These are phyloP conservation scores for Macrophya annulata DNA, from an alignment of 2,888 invertebrate genomes.

Conservation along the genomic window DNA sequence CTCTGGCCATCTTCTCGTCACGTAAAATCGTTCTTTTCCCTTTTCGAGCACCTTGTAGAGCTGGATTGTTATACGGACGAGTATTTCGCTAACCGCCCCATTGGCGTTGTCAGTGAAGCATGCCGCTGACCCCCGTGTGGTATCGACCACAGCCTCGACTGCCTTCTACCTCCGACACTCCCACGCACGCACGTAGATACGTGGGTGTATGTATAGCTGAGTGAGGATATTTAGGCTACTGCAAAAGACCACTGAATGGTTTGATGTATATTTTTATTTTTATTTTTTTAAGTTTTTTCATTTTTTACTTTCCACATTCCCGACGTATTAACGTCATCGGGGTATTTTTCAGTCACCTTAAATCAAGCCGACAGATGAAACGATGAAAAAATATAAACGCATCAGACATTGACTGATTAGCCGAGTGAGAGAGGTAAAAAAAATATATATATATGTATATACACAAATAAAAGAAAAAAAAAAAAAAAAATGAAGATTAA, in stretches of 20 bases:
- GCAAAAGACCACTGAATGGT: conserved; percentile 35
- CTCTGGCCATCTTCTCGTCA: conserved; percentile 40
- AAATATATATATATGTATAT: too few relatives aligned
- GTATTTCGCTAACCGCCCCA: conserved; percentile 71
- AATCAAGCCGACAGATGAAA: conserved; percentile 16
- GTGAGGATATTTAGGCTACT: conserved; percentile 40
- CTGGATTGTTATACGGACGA: conserved; percentile 66
- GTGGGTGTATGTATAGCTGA: not conserved
- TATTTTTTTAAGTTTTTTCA: not conserved
- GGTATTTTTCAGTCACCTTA: not conserved
- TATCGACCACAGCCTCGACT: conserved; percentile 67
- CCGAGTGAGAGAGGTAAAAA: not conserved
- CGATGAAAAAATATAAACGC: not conserved
- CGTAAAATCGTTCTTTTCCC: conserved; percentile 24
- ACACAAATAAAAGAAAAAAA: not conserved
- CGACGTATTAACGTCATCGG: not conserved
- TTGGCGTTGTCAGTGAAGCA: conserved; percentile 72
- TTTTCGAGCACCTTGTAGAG: conserved; percentile 54
- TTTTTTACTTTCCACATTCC: not conserved
- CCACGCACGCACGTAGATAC: conserved; percentile 12
- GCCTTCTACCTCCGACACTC: conserved; percentile 61
- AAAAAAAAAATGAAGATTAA: not conserved
- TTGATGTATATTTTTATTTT: conserved; percentile 14
- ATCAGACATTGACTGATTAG: conserved; percentile 32
- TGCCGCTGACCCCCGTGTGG: conserved; percentile 68